phyloP scores from a whole-genome alignment of 2,797 vertebrate species.

The Mormyrops attenuatus region DNA sequence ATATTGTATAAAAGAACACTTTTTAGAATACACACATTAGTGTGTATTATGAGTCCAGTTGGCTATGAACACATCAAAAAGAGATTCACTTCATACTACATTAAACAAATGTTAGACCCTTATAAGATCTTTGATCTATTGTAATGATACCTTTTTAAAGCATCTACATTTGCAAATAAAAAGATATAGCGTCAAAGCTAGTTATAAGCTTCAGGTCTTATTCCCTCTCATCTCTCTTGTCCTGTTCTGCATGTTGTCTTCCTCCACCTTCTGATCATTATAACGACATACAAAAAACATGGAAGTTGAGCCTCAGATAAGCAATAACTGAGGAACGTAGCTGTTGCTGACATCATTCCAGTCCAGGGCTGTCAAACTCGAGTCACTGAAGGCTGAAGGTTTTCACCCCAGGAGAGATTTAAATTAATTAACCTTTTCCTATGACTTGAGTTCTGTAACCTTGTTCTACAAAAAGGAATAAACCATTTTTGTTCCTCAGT shows the following conservation, averaged over 20 bases:
- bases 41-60: neutral
- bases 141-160: neutral
- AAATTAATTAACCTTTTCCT: neutral
- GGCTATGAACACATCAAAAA: neutral
- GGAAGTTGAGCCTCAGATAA: neutral
- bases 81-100: neutral
- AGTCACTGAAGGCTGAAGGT: neutral
- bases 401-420: neutral
- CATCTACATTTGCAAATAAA: neutral
- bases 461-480: constrained; percentile 18
- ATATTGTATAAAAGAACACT: neutral
- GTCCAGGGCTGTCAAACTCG: neutral
- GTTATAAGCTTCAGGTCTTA: neutral
- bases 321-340: neutral
- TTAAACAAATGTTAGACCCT: neutral
- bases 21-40: neutral
- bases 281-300: neutral
- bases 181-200: neutral
- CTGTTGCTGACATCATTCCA: neutral
- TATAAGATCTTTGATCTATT: neutral
- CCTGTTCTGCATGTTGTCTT: neutral
- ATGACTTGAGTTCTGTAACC: neutral
- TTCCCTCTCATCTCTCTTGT: neutral
- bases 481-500: neutral
- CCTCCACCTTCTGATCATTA: neutral